phyloP scores from a whole-genome alignment of 2,888 invertebrate species.

The Operophtera brumata region DNA sequence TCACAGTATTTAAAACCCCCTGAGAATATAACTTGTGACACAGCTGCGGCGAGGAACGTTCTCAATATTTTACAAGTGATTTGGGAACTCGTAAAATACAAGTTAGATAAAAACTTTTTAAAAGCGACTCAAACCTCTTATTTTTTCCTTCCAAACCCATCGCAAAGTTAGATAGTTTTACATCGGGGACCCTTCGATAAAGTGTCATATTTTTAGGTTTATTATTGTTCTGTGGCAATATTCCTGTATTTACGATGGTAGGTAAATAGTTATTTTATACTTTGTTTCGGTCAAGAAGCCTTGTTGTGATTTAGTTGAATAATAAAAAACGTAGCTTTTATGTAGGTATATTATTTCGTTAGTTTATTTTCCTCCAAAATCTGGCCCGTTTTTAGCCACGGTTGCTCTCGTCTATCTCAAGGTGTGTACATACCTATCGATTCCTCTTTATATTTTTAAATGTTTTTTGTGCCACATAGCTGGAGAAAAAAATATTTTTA shows the following conservation, averaged over 20 bases:
- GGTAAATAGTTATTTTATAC: constrained; percentile 1
- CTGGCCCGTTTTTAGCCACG: too few species aligned
- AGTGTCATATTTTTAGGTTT: constrained; percentile 65
- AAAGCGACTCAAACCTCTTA: constrained; percentile 57
- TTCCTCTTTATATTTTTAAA: too few species aligned
- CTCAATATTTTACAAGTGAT: constrained; percentile 67
- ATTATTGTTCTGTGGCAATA: constrained; percentile 9
- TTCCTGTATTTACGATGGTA: constrained; percentile 1
- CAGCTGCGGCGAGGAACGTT: constrained; percentile 50
- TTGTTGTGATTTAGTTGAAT: too few species aligned
- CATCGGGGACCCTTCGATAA: constrained; percentile 69
- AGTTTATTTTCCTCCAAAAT: too few species aligned
- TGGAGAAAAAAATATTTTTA: too few species aligned
- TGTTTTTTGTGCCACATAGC: too few species aligned
- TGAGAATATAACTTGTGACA: constrained; percentile 53
- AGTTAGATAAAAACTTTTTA: constrained; percentile 62
- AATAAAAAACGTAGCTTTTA: too few species aligned
- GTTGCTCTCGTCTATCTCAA: too few species aligned
- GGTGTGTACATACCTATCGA: too few species aligned
- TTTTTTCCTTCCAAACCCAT: constrained; percentile 66
- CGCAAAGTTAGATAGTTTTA: constrained; percentile 69
- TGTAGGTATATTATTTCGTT: too few species aligned
- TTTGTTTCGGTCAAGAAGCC: neutral
- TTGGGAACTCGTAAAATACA: constrained; percentile 63
- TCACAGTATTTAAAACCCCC: constrained; percentile 44